phyloP scores from a whole-genome alignment of 2,797 vertebrate genomes.

The Amniataba percoides region DNA sequence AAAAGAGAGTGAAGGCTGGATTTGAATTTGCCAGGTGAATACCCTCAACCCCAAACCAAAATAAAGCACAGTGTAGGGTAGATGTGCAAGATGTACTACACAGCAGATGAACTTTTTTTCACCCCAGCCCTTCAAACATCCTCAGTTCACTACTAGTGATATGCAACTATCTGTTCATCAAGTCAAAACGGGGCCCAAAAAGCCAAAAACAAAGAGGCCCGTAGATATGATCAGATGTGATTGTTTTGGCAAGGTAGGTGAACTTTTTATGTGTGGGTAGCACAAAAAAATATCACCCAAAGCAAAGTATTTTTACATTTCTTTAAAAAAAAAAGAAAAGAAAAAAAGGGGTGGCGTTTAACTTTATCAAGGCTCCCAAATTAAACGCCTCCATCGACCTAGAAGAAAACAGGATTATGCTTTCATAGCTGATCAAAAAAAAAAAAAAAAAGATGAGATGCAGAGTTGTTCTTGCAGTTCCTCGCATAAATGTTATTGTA shows the following conservation, averaged over 20 bases:
- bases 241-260: not conserved
- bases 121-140: no score
- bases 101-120: no score
- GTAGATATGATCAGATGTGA: not conserved
- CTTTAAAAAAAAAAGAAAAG: not conserved
- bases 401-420: not conserved
- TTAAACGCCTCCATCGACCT: not conserved
- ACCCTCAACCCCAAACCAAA: no score
- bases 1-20: not conserved
- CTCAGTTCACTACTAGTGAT: no score
- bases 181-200: no score
- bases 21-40: not conserved
- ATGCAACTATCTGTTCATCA: no score
- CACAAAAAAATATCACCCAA: not conserved
- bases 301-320: not conserved
- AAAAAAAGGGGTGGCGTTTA: not conserved
- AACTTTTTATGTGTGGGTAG: not conserved
- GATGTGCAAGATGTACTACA: no score
- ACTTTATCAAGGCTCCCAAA: not conserved
- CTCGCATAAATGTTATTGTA: slow-evolving; percentile 30
- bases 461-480: not conserved
- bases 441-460: no score
- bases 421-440: no score
- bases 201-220: not conserved
- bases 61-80: no score